Evolutionary conservation across 1,140 invertebrate species (phyloP).

Genomic region (Pantala flavescens): DNA sequence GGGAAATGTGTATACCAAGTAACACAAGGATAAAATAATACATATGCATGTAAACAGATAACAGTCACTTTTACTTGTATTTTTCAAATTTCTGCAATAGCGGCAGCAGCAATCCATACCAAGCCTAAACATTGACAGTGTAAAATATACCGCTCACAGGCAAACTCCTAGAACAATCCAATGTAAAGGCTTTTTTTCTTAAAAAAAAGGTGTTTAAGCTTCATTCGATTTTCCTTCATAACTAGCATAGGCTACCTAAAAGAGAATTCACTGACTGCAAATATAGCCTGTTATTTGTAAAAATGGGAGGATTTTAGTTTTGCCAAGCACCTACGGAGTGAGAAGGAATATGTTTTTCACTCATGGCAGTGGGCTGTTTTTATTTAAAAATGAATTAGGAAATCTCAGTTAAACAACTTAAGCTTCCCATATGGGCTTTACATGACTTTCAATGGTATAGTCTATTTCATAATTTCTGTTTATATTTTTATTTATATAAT

Average conservation of each 20-base stretch:
- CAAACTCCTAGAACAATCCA: constrained; percentile 13
- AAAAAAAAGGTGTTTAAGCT: constrained; percentile 12
- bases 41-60: constrained; percentile 20
- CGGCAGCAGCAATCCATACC: constrained; percentile 18
- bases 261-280: constrained; percentile 12
- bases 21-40: constrained; percentile 20
- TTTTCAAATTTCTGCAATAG: constrained; percentile 20
- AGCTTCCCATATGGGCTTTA: no score
- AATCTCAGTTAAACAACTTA: no score
- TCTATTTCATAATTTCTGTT: no score
- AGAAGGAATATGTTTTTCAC: not conserved
- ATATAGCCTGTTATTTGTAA: constrained; percentile 10
- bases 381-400: not conserved
- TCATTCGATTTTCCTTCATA: constrained; percentile 11
- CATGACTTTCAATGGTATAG: no score
- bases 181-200: constrained; percentile 5
- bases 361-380: not conserved
- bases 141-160: constrained; percentile 11
- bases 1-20: constrained; percentile 9
- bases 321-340: constrained; percentile 12
- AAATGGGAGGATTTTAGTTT: constrained; percentile 7
- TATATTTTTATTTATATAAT: no score
- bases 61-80: constrained; percentile 11
- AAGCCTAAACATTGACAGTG: constrained; percentile 15
- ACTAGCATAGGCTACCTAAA: constrained; percentile 16